phyloP scores from a whole-genome alignment of 2,797 vertebrate genomes.

The Huso huso region DNA sequence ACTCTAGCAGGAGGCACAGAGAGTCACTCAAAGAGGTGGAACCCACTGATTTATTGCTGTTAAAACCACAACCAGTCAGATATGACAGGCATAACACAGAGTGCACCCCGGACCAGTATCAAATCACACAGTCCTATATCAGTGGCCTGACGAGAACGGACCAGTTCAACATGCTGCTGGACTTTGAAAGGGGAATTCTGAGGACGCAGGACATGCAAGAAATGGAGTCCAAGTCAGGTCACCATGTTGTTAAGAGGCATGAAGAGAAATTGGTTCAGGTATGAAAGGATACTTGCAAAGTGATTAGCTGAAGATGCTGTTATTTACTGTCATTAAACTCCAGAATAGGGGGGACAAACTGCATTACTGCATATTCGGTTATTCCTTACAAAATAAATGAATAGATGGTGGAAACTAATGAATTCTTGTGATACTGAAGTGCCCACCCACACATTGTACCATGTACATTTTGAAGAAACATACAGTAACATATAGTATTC shows the following conservation, averaged over 20 bases:
- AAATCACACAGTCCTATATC: slow-evolving; percentile 30
- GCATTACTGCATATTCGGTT: too few species aligned
- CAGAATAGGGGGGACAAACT: too few species aligned
- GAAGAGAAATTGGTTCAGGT: slow-evolving; percentile 54
- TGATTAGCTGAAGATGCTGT: too few species aligned
- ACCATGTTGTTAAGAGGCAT: too few species aligned
- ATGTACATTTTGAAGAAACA: too few species aligned
- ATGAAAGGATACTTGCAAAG: slow-evolving; percentile 10
- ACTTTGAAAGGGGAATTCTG: slow-evolving; percentile 38
- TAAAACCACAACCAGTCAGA: slow-evolving; percentile 16
- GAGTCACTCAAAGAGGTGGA: slow-evolving; percentile 7
- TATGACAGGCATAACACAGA: slow-evolving; percentile 18
- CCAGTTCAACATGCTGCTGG: slow-evolving; percentile 37
- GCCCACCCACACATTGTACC: too few species aligned
- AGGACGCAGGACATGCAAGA: slow-evolving; percentile 16
- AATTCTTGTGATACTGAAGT: too few species aligned
- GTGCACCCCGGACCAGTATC: slow-evolving; percentile 10
- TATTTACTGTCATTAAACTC: too few species aligned
- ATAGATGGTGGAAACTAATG: too few species aligned
- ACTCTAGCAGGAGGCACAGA: slow-evolving; percentile 6
- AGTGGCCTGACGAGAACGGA: slow-evolving; percentile 32
- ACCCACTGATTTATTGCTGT: slow-evolving; percentile 23
- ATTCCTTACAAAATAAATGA: too few species aligned
- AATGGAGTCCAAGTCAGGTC: too few species aligned
- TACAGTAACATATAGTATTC: too few species aligned